Percentiles rank a stretch among this genome's conserved stretches.
These are phyloP conservation scores for Anodontia alba DNA, from an alignment of 2,888 invertebrate species.

Conservation along the genomic window DNA sequence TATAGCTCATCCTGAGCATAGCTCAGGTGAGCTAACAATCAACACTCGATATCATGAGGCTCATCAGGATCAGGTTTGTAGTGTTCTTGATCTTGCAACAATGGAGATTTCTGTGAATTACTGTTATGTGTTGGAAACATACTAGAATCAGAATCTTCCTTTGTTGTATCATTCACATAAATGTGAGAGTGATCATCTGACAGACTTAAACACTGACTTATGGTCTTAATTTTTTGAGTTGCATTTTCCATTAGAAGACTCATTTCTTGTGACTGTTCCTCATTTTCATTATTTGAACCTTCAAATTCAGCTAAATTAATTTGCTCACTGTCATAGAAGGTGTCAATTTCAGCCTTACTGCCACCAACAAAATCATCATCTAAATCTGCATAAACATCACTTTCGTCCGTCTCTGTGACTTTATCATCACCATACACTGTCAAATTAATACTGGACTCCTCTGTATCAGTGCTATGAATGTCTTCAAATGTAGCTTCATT, in stretches of 20 bases:
- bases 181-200: constrained; percentile 1
- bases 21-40: no score
- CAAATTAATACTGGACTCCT: background rate
- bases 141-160: background rate
- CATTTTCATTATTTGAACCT: constrained; percentile 19
- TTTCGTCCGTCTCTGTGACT: constrained; percentile 21
- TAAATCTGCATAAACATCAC: constrained; percentile 23
- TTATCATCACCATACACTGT: constrained; percentile 37
- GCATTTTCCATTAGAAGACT: constrained; percentile 64
- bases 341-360: constrained; percentile 36
- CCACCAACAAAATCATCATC: constrained; percentile 31
- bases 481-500: background rate
- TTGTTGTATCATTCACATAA: background rate
- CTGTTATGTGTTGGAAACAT: background rate
- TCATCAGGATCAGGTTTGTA: background rate
- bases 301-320: background rate
- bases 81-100: background rate
- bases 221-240: constrained; percentile 63
- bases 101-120: background rate
- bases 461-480: constrained; percentile 2
- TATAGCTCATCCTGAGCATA: no score
- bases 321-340: constrained; percentile 11
- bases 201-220: background rate
- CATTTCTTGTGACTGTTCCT: constrained; percentile 48
- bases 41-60: background rate